Evolutionary conservation across 2,797 vertebrate genomes (phyloP), one percentile per base, ranked within the genome.

Genomic region (Lophura swinhoii): DNA sequence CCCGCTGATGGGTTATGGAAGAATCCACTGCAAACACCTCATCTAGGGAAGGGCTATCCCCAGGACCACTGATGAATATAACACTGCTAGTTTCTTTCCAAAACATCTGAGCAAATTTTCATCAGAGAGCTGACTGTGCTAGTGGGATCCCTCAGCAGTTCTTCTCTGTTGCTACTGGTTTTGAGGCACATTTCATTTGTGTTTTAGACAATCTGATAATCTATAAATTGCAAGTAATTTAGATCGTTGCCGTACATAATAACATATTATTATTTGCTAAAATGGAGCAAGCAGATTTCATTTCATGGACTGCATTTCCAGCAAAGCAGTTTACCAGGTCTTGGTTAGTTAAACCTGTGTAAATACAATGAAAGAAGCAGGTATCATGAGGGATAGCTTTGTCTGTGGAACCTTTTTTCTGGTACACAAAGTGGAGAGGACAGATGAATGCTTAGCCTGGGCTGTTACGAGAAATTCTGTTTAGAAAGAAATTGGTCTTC

Each of bases 271-370:
- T 82, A 31, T 2, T 5, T 0, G 2, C 41, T 84, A 87, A 91
- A 80, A 84, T 14, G 12, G 53, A 63, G 31, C 3, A 5, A 76
- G 82, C 6, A 6, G 2, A 15, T 85, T 94, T 94, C 41, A 68
- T 82, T 46, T 55, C 44, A 37, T 29, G 44, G 64, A 35, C 35
- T 74, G 74, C 24, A 20, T 87, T 91, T 86, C 74, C 71, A 75
- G 73, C 41, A 12, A 48, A 88, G 69, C 82, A 94, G 82, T 95
- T 96, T 93, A 84, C 88, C 35, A 15, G 73, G 93, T 88, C 91
- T 90, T 84, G 71, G 56, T 79, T 66, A 58, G 84, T 86, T 96
- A 87, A 94, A 77, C 69, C 39, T 92, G 66, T 77, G 93, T 89
- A 94, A 81, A 73, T 60, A 90, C 0, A 2, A 64, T 23, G 70